A percentile compares a stretch with the other conserved stretches of the same genome.
phyloP scores from a whole-genome alignment of 2,113 vertebrate species.

The Hyperopisus bebe region DNA sequence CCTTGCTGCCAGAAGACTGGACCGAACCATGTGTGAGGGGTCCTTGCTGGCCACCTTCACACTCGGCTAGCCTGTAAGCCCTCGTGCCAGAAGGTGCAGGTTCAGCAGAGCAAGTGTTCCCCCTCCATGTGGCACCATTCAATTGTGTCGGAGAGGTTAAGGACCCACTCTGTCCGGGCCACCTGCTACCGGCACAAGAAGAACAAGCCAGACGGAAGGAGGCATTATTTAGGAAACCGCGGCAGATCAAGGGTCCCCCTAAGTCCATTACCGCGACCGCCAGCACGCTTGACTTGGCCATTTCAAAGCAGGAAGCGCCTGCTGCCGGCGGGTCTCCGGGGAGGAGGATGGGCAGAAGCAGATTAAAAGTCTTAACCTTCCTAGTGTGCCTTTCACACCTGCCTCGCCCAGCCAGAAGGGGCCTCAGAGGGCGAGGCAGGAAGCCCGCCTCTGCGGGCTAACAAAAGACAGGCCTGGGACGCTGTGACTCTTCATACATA shows the following conservation, averaged over 20 bases:
- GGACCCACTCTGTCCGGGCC: neutral
- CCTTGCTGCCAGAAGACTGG: neutral
- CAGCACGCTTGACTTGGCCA: slow-evolving; percentile 21
- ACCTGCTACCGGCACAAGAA: neutral
- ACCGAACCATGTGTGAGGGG: no score
- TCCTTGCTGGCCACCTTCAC: neutral
- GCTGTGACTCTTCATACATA: neutral
- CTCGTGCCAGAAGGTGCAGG: neutral
- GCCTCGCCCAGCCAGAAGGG: slow-evolving; percentile 27
- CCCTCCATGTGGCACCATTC: neutral
- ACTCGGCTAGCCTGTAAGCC: neutral
- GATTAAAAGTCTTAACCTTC: slow-evolving; percentile 21
- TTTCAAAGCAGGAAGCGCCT: slow-evolving; percentile 60
- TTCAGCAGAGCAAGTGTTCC: neutral
- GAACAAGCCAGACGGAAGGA: neutral
- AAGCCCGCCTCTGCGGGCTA: neutral
- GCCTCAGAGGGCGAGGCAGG: neutral
- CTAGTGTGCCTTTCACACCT: slow-evolving; percentile 28
- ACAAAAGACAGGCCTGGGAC: neutral
- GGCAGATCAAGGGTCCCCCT: neutral
- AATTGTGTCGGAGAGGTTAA: neutral
- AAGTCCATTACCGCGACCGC: neutral
- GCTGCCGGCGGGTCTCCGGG: slow-evolving; percentile 29
- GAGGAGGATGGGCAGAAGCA: slow-evolving; percentile 35
- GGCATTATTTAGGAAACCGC: slow-evolving; percentile 11